phyloP scores from a whole-genome alignment of 2,888 invertebrate species.

The Pristionchus fissidentatus region DNA sequence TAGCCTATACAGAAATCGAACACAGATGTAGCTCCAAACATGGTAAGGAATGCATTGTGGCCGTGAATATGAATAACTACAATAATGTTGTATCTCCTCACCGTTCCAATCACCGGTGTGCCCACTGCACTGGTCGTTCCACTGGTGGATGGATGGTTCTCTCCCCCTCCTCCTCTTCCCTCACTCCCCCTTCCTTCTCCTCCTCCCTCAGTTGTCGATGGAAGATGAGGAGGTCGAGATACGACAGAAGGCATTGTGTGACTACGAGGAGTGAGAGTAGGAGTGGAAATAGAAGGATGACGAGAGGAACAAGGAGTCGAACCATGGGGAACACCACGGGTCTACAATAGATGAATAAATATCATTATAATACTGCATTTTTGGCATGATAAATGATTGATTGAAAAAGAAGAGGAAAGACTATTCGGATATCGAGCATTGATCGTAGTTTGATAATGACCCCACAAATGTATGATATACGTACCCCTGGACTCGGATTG shows the following conservation, averaged over 20 bases:
- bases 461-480: background rate
- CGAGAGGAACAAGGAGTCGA: too few species aligned
- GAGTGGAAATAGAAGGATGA: conserved; percentile 4
- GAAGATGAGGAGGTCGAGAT: too few species aligned
- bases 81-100: background rate
- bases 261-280: conserved; percentile 1
- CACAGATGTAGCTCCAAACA: too few species aligned
- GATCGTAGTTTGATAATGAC: background rate
- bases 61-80: too few species aligned
- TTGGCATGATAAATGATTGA: too few species aligned
- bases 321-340: too few species aligned
- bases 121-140: background rate
- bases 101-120: too few species aligned
- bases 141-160: background rate
- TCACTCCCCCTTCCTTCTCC: background rate
- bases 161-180: background rate
- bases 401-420: background rate
- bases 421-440: background rate
- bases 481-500: background rate
- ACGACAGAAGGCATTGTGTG: background rate
- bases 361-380: background rate
- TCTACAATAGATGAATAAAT: too few species aligned
- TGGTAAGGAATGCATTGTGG: too few species aligned
- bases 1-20: too few species aligned
- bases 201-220: background rate